Conservation (phyloP, 2,888 invertebrate genomes). For the Physocephala rufipes region DNA sequence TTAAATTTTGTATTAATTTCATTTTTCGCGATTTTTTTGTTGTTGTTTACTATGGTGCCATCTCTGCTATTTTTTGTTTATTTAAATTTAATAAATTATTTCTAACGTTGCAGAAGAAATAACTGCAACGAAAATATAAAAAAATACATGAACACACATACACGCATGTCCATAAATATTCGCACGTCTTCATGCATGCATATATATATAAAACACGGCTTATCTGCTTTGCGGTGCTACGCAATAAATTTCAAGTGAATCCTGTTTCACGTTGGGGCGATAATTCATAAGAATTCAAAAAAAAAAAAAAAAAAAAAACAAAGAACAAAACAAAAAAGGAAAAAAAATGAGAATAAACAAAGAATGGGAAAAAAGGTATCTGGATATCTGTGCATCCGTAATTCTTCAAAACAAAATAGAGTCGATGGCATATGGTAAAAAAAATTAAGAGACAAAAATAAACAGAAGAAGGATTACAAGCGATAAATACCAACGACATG, state of each 20-base stretch:
- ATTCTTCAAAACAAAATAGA: not conserved
- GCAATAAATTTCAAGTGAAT: conserved; percentile 27
- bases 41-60: not conserved
- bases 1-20: not conserved
- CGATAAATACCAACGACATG: conserved; percentile 25
- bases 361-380: no score
- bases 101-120: not conserved
- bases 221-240: conserved; percentile 2
- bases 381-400: no score
- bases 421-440: not conserved
- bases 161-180: not conserved
- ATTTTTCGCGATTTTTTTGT: not conserved
- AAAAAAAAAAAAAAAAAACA: conserved; percentile 12
- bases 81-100: conserved; percentile 2
- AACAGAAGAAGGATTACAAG: conserved; percentile 22
- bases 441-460: no score
- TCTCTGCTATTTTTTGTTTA: not conserved
- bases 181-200: not conserved
- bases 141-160: conserved; percentile 18
- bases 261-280: conserved; percentile 3
- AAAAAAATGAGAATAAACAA: no score
- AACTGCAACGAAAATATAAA: not conserved
- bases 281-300: not conserved
- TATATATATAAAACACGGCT: not conserved
- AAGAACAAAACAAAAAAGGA: not conserved